Evolutionary conservation across 2,888 invertebrate genomes (phyloP).

Genomic region (Andrena bicolor): DNA sequence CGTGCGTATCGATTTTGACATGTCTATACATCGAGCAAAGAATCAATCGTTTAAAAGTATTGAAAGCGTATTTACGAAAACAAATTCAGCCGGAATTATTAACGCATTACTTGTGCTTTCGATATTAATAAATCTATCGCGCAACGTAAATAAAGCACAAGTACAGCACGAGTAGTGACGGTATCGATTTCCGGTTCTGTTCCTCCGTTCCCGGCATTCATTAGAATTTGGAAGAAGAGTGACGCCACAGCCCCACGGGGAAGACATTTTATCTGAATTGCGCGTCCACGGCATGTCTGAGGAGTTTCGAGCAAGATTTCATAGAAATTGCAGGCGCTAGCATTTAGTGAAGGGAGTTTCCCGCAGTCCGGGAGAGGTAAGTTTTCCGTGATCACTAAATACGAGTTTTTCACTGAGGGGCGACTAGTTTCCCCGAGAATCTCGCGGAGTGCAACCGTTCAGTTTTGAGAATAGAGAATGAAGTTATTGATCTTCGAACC

Average conservation of each 20-base stretch:
- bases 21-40: not conserved
- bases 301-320: constrained; percentile 12
- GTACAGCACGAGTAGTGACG: constrained; percentile 21
- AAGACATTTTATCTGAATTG: constrained; percentile 67
- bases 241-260: constrained; percentile 64
- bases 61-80: not conserved
- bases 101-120: not conserved
- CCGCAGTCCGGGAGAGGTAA: constrained; percentile 33
- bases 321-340: not conserved
- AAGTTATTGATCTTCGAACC: constrained; percentile 54
- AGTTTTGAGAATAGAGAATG: constrained; percentile 40
- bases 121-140: constrained; percentile 15
- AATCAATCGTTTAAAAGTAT: constrained; percentile 1
- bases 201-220: constrained; percentile 56
- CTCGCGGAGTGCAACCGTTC: constrained; percentile 50
- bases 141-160: constrained; percentile 9
- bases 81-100: constrained; percentile 17
- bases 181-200: constrained; percentile 62
- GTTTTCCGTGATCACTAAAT: not conserved
- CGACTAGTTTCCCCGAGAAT: constrained; percentile 17
- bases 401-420: constrained; percentile 18
- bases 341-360: constrained; percentile 10
- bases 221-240: constrained; percentile 59
- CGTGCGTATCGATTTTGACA: constrained; percentile 4
- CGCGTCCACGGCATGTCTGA: constrained; percentile 52